Base-by-base conservation (phyloP, 1,140 invertebrate genomes). In the Meloidogyne chitwoodi region DNA sequence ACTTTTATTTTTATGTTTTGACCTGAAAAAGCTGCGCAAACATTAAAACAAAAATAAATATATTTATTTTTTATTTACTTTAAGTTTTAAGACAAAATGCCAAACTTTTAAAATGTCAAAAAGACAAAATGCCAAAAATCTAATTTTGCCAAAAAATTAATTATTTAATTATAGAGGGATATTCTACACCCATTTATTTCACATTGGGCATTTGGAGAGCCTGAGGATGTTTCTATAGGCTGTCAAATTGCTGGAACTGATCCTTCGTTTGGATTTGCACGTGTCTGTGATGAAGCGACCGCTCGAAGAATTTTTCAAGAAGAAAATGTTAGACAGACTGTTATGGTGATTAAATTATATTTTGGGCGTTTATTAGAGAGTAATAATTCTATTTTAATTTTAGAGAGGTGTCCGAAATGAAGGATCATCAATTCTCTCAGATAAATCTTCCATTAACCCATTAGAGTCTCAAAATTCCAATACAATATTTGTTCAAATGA, bases 161-260 rank as follows among this genome's bases (percentile, higher is more conserved):
- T n/a, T 38, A n/a, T 12, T 38, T 26, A 61, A 34, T 62, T 62
- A 44, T 31, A 73, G 70, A 64, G 79, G 24, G 63, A 71, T 19
- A 62, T 82, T 44, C 34, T 41, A 65, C 79, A 66, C 31, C 66
- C 77, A 14, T 79, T 79, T 62, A 78, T 79, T 26, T 66, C 78
- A 11, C 75, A 80, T 56, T 79, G 78, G 78, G 34, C 69, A 29
- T 34, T 56, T 6, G 78, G 78, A 26, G 78, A 79, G 8, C 78
- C 78, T 11, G 78, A 79, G 56, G 78, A 79, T 64, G 63, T 79
- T 31, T 44, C 70, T 10, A n/a, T 79, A 26, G 41, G 48, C 22
- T 78, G 76, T 41, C 76, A 78, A 67, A 80, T 78, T n/a, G 78
- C 78, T 19, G 78, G 78, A 41, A 71, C 56, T 26, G 78, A 79